Conservation (phyloP, 2,888 invertebrate genomes). For the Harmothoe impar region DNA sequence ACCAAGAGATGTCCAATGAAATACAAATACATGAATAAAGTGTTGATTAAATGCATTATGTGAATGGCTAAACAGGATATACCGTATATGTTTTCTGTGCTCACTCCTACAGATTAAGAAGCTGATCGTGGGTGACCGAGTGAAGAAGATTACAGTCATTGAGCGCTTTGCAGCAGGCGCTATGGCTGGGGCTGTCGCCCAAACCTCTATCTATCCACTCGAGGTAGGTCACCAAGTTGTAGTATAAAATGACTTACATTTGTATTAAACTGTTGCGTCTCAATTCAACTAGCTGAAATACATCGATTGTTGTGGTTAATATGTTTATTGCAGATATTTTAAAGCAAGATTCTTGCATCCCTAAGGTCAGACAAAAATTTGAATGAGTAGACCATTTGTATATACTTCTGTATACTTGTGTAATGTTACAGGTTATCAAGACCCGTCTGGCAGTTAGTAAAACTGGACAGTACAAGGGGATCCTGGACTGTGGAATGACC, state of each 20-base stretch:
- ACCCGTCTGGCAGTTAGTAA: constrained; percentile 95
- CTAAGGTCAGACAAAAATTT: no score
- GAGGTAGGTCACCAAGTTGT: constrained; percentile 88
- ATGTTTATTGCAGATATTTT: no score
- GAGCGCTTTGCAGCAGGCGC: constrained; percentile 97
- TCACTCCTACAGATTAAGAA: constrained; percentile 88
- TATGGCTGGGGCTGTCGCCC: constrained; percentile 95
- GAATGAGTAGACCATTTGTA: no score
- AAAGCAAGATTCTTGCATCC: no score
- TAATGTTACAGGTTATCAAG: constrained; percentile 89
- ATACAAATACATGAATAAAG: no score
- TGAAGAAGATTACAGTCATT: constrained; percentile 88
- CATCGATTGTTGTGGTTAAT: not conserved
- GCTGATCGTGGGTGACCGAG: constrained; percentile 86
- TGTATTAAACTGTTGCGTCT: no score
- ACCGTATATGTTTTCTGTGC: no score
- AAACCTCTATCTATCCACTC: constrained; percentile 97
- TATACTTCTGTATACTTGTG: no score
- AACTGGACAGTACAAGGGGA: constrained; percentile 88
- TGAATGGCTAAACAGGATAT: no score
- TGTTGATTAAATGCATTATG: no score
- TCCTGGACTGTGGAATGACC: constrained; percentile 93
- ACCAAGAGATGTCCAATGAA: no score
- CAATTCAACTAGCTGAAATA: not conserved
- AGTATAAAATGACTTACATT: not conserved